These are phyloP conservation scores for Sphenodon punctatus DNA, from an alignment of 2,797 vertebrate species.

Conservation along the genomic window DNA sequence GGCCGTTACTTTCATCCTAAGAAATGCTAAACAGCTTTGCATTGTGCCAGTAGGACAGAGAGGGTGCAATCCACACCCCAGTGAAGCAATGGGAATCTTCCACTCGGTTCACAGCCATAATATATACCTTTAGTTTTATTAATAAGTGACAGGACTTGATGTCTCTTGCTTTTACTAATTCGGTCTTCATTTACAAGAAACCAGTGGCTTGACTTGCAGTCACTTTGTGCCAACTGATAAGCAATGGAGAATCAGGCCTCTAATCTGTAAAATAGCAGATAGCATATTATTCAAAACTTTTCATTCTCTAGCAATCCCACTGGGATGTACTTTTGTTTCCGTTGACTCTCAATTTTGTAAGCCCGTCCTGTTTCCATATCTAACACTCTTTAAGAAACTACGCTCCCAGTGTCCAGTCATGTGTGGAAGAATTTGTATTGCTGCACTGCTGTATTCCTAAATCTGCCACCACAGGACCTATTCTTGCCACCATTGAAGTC, in stretches of 20 bases:
- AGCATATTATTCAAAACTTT: neutral
- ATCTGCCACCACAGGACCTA: neutral
- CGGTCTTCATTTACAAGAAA: neutral
- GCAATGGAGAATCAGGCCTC: neutral
- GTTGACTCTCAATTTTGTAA: too few species aligned
- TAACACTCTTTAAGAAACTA: neutral
- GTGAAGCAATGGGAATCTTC: too few species aligned
- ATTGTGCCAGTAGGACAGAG: neutral
- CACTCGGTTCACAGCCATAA: too few species aligned
- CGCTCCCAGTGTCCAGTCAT: neutral
- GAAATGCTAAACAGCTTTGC: neutral
- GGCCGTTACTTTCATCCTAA: neutral
- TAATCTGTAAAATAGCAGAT: neutral
- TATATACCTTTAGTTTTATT: neutral
- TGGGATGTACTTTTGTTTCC: neutral
- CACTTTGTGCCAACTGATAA: neutral
- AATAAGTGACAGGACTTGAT: neutral
- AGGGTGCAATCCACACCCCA: too few species aligned
- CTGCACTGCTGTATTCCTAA: neutral
- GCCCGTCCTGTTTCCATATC: too few species aligned
- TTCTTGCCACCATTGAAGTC: neutral
- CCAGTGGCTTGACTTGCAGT: neutral
- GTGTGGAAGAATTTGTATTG: neutral
- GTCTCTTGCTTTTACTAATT: accelerated
- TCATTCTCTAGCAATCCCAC: too few species aligned